Evolutionary conservation across 1,140 invertebrate species (phyloP).

Genomic region (Drosophila willistoni): DNA sequence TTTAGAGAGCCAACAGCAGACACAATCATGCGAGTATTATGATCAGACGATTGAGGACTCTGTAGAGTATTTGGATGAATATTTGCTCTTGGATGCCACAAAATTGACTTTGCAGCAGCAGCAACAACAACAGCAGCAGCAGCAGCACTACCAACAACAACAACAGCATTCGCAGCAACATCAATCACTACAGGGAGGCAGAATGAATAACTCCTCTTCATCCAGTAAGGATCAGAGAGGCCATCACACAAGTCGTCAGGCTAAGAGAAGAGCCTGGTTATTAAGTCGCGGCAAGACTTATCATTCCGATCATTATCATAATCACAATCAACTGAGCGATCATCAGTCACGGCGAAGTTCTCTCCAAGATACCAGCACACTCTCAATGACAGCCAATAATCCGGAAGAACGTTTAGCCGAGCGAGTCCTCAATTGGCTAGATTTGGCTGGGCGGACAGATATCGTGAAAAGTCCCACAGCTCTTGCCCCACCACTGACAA

Average conservation of each 20-base stretch:
- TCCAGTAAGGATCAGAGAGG: constrained; percentile 19
- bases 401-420: constrained; percentile 77
- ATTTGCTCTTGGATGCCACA: constrained; percentile 62
- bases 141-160: constrained; percentile 58
- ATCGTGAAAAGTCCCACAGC: constrained; percentile 45
- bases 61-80: constrained; percentile 58
- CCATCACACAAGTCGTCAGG: constrained; percentile 37
- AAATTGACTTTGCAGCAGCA: constrained; percentile 60
- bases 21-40: constrained; percentile 42
- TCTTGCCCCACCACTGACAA: constrained; percentile 12
- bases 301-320: constrained; percentile 51
- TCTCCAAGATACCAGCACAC: constrained; percentile 54
- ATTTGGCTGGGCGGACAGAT: constrained; percentile 68
- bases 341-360: constrained; percentile 67
- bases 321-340: constrained; percentile 32
- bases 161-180: constrained; percentile 42
- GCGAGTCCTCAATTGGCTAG: constrained; percentile 78
- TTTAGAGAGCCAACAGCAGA: constrained; percentile 33
- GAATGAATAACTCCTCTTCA: constrained; percentile 13
- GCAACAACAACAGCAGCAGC: constrained; percentile 57
- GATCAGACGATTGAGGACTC: constrained; percentile 45
- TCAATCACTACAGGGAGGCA: constrained; percentile 40
- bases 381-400: constrained; percentile 45
- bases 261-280: constrained; percentile 62
- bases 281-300: constrained; percentile 57